Evolutionary conservation across 2,113 vertebrate species (phyloP).

Genomic region (Mus pahari): DNA sequence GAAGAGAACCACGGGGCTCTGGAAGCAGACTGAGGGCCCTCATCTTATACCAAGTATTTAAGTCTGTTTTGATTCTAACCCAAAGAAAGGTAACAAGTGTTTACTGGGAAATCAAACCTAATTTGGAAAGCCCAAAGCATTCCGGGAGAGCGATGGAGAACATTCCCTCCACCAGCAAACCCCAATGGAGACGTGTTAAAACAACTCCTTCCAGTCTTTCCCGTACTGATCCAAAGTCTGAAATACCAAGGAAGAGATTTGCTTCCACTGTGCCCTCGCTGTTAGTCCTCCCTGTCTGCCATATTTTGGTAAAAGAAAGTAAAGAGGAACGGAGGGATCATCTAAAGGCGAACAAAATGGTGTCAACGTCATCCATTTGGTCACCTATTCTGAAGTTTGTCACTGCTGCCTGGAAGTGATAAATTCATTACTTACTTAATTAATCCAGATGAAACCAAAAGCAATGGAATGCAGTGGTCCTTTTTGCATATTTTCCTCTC

Average conservation of each 20-base stretch:
- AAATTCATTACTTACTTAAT: too few species aligned
- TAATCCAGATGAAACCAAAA: background rate
- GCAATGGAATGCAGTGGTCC: background rate
- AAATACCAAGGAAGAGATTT: background rate
- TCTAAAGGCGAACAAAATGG: background rate
- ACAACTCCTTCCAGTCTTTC: background rate
- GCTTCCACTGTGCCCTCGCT: background rate
- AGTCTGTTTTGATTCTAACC: background rate
- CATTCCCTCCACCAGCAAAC: background rate
- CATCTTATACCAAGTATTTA: background rate
- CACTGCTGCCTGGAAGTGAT: background rate
- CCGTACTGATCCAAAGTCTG: background rate
- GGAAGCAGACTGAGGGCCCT: background rate
- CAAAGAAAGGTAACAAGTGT: background rate
- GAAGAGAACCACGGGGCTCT: background rate
- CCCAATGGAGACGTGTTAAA: background rate
- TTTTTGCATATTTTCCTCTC: too few species aligned
- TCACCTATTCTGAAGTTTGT: background rate
- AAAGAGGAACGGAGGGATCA: background rate
- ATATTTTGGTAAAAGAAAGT: background rate
- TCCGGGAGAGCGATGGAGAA: background rate
- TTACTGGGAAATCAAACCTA: background rate
- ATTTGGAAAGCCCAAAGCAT: background rate
- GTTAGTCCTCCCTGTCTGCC: background rate
- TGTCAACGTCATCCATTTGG: background rate